Evolutionary conservation across 1,140 invertebrate genomes (phyloP).

Genomic region (Leguminivora glycinivorella): DNA sequence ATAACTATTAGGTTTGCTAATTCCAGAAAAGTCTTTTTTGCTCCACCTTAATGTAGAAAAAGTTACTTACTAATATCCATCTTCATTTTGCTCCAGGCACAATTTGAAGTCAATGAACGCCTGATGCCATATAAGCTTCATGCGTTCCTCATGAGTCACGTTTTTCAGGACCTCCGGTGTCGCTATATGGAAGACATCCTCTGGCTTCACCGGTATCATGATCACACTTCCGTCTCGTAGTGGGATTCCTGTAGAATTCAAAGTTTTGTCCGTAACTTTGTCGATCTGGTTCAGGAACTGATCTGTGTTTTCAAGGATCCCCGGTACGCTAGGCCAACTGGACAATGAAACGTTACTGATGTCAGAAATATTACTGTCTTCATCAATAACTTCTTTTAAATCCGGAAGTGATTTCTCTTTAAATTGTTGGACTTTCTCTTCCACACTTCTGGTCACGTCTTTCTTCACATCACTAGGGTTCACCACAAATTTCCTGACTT

Average conservation of each 20-base stretch:
- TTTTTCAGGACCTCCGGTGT: constrained; percentile 43
- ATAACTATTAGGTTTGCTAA: too few relatives aligned
- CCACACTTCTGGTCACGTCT: background rate
- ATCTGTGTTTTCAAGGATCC: background rate
- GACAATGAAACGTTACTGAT: background rate
- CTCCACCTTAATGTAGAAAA: constrained; percentile 24
- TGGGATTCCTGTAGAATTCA: constrained; percentile 9
- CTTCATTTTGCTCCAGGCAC: constrained; percentile 49
- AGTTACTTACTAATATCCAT: constrained; percentile 63
- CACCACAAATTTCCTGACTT: constrained; percentile 37
- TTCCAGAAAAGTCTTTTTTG: too few relatives aligned
- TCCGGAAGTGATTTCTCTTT: background rate
- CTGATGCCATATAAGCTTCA: constrained; percentile 51
- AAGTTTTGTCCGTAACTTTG: background rate
- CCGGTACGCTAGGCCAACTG: background rate
- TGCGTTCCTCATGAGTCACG: constrained; percentile 35
- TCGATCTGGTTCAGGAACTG: background rate
- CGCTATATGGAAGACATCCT: constrained; percentile 52
- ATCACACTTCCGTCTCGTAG: constrained; percentile 43
- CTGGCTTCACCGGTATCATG: constrained; percentile 39
- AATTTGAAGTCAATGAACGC: constrained; percentile 54
- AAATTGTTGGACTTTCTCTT: background rate
- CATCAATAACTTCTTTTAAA: background rate
- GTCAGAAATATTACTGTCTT: constrained; percentile 4
- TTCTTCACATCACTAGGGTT: constrained; percentile 25